phyloP scores from a whole-genome alignment of 1,140 invertebrate species.

The Calosoma granatense region DNA sequence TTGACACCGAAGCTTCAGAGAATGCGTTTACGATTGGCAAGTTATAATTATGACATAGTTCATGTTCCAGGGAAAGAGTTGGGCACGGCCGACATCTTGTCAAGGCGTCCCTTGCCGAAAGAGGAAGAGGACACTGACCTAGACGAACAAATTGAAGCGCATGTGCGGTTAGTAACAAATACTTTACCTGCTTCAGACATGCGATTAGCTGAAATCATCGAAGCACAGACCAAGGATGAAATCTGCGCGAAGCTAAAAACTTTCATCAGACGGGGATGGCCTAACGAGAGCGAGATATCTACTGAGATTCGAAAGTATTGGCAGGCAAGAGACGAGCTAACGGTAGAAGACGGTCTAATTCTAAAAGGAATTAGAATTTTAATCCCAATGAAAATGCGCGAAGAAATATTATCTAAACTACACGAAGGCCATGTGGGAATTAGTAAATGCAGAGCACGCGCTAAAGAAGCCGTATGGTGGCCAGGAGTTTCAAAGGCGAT shows the following conservation, averaged over 20 bases:
- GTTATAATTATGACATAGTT: neutral
- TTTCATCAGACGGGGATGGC: neutral
- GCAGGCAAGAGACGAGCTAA: neutral
- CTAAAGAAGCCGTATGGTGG: no score
- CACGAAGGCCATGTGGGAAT: neutral
- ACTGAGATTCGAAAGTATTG: neutral
- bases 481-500: neutral
- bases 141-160: neutral
- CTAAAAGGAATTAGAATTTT: neutral
- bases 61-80: neutral
- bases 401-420: neutral
- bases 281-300: neutral
- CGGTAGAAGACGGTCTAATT: neutral
- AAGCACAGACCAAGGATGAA: neutral
- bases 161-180: neutral
- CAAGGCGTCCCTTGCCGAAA: neutral
- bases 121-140: neutral
- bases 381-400: neutral
- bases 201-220: neutral
- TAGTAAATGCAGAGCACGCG: neutral
- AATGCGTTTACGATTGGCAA: neutral
- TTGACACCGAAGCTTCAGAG: conserved; percentile 32
- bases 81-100: neutral
- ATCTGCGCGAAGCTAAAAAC: neutral
- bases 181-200: neutral